Evolutionary conservation across 2,797 vertebrate genomes (phyloP).

Genomic region (Brotula barbata): DNA sequence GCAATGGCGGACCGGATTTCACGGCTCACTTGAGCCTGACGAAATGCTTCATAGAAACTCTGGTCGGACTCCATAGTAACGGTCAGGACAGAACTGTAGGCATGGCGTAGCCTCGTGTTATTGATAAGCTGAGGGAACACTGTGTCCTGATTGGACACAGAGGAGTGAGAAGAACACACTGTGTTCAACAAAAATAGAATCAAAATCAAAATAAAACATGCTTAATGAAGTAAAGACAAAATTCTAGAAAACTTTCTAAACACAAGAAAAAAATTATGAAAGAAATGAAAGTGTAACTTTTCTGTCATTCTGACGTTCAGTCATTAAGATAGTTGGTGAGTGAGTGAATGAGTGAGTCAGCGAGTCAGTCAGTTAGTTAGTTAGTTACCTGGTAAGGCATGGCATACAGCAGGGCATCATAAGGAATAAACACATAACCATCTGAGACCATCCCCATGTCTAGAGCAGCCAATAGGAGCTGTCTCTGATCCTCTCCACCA

Average conservation of each 20-base stretch:
- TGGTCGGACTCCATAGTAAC: slow-evolving; percentile 83
- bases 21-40: slow-evolving; percentile 55
- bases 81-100: slow-evolving; percentile 87
- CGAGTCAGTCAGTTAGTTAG: not conserved
- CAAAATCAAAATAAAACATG: too few relatives aligned
- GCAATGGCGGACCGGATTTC: slow-evolving; percentile 59
- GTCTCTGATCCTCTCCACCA: slow-evolving; percentile 84
- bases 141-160: slow-evolving; percentile 72
- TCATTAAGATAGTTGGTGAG: too few relatives aligned
- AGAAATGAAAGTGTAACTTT: too few relatives aligned
- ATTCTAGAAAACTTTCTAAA: too few relatives aligned
- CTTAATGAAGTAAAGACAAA: too few relatives aligned
- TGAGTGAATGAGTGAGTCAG: too few relatives aligned
- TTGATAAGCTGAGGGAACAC: slow-evolving; percentile 76
- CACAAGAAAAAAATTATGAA: too few relatives aligned
- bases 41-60: slow-evolving; percentile 80
- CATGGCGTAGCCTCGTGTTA: slow-evolving; percentile 80
- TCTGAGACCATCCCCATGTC: slow-evolving; percentile 83
- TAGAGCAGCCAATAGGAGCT: slow-evolving; percentile 82
- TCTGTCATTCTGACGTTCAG: too few relatives aligned
- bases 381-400: slow-evolving; percentile 68
- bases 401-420: slow-evolving; percentile 86
- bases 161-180: not conserved
- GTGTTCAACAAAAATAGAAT: too few relatives aligned
- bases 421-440: slow-evolving; percentile 85